Conservation (phyloP, 2,113 vertebrate species). For the Nothocercus julius region DNA sequence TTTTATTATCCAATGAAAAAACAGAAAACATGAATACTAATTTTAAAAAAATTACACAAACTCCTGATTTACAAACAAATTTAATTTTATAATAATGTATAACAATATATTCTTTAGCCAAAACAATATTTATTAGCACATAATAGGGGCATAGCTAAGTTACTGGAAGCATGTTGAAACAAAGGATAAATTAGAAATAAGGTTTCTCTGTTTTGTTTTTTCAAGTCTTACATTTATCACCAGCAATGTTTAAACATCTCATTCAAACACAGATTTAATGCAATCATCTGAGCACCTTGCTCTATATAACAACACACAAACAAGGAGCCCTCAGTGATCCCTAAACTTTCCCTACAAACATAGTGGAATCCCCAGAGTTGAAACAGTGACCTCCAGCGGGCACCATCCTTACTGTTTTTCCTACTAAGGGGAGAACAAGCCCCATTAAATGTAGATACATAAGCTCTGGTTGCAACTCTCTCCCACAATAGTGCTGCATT, state of each 20-base stretch:
- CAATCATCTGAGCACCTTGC: no score
- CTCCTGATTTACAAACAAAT: neutral
- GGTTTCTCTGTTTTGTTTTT: neutral
- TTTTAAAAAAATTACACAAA: neutral
- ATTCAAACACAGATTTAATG: neutral
- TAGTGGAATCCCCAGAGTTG: neutral
- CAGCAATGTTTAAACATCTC: neutral
- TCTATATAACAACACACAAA: neutral
- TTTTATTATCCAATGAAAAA: neutral
- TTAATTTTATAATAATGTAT: neutral
- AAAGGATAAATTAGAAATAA: neutral
- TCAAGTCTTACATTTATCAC: fast-evolving
- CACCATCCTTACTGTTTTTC: neutral
- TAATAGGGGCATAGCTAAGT: neutral
- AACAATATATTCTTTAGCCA: neutral
- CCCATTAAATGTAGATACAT: neutral
- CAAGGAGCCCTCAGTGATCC: fast-evolving
- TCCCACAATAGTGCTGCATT: neutral
- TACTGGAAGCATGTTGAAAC: neutral
- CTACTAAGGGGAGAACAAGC: neutral
- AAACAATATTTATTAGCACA: neutral
- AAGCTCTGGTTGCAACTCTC: neutral
- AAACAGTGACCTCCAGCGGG: slow-evolving; percentile 44
- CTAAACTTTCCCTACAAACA: fast-evolving
- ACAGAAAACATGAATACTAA: neutral